Percentiles rank a stretch among this genome's conserved stretches.
Conservation (phyloP, 2,113 vertebrate species). For the Ia io region DNA sequence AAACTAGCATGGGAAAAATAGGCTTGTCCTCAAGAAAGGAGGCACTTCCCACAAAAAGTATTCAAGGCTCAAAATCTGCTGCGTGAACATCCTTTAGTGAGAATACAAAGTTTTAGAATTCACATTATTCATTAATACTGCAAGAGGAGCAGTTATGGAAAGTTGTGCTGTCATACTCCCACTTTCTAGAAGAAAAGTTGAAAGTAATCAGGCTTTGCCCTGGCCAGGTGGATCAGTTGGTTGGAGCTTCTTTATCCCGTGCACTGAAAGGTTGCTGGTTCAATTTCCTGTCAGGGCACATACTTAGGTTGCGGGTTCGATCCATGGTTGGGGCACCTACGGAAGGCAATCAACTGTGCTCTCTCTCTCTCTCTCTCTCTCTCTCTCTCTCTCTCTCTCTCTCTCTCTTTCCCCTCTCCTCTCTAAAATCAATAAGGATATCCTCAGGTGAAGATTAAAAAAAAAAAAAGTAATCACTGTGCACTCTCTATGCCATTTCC, state of each 20-base stretch:
- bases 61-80: slow-evolving; percentile 17
- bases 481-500: background rate
- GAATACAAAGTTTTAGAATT: slow-evolving; percentile 7
- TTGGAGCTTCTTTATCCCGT: background rate
- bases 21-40: slow-evolving; percentile 12
- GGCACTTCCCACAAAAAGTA: slow-evolving; percentile 20
- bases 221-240: background rate
- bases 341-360: background rate
- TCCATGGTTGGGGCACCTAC: background rate
- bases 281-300: background rate
- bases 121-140: slow-evolving; percentile 7
- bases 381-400: background rate
- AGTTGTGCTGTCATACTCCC: background rate
- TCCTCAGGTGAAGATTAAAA: background rate
- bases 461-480: background rate
- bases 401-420: background rate
- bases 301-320: background rate
- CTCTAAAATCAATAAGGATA: background rate
- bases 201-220: slow-evolving; percentile 9
- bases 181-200: background rate
- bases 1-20: background rate
- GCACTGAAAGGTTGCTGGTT: background rate
- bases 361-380: background rate
- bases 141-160: background rate
- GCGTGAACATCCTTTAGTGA: background rate